Base-by-base conservation (phyloP, 2,888 invertebrate genomes). In the Rhopalosiphum nymphaeae region DNA sequence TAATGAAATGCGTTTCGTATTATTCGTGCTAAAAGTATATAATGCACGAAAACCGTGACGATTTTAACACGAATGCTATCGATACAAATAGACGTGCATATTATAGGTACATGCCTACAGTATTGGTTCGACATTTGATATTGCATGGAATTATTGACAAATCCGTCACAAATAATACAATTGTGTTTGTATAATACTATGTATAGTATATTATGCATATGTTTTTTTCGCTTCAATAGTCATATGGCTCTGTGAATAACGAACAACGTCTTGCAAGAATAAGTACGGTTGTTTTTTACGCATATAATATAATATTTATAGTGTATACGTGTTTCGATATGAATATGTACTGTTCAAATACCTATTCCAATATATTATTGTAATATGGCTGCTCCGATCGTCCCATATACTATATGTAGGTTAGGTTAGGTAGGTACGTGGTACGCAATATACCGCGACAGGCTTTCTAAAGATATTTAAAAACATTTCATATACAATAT, bases 101-200 rank as follows among this genome's bases (percentile, higher is more conserved):
- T 16, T 21, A 36, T 16, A 67, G 13, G 49, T 26, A n/a, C 3
- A 67, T n/a, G 10, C 78, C 1, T 78, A 21, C 78, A 42, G 53
- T 53, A 53, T 89, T 44, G 44, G 42, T 89, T 57, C 26, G 13
- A 42, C 5, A 89, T 36, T 89, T 49, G 42, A 42, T 89, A 16
- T 57, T 89, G 29, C 11, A 86, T 44, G 29, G 44, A 46, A 86
- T 42, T 57, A 89, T 89, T 61, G 44, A 89, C 89, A 61, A 89
- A 89, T 89, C 57, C 29, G 61, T 61, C 44, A 89, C 89, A 53
- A 87, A 87, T 78, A 86, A 86, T 86, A 46, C 46, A 46, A 29
- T 44, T 29, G 29, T 86, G 9, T 57, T 56, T 5, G 26, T 61
- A 21, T 36, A 16, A 36, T 78, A 36, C 2, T 78, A 78, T 36